Base-by-base conservation (phyloP, 2,113 vertebrate genomes). In the Dicentrarchus labrax region DNA sequence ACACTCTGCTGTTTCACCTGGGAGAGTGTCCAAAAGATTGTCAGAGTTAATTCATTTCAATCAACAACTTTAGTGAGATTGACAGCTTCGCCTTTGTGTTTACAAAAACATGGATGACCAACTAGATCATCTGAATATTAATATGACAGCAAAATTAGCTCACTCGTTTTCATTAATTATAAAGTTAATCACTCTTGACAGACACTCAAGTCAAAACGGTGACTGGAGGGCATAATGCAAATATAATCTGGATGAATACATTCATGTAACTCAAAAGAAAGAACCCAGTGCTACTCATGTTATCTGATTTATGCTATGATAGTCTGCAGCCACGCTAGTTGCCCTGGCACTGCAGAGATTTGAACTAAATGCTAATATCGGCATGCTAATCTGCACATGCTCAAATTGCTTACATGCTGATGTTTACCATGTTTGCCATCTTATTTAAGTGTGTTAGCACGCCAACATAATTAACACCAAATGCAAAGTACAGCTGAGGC, bases 11-110 rank as follows among this genome's bases (percentile, higher is more conserved):
- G 45, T 59, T 51, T 62, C 12, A 47, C 45, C 47, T 22, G 59
- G 78, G 59, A 78, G 50, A 41, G 19, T 21, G 3, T 64, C 66
- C 65, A 78, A 53, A 64, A 78, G 8, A 22, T 62, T 77, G n/a
- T 73, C 67, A 64, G 10, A 2, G 65, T 10, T 65, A 7, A 83
- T 72, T 78, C 22, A 24, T 61, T 12, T 51, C 41, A 24, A 21
- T 77, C 15, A 39, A 19, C 47, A 30, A 7, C 69, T 51, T 51
- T 0, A 17, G 39, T 22, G 30, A 51, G 16, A 51, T 1, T n/a
- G 16, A 71, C 38, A 73, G 10, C 48, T 48, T 57, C 78, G 19
- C 56, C 4, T 30, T 30, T 30, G 30, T 30, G 30, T 43, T 24
- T 76, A 74, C 64, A 47, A 47, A 79, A 17, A 21, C 22, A 21